Conservation (phyloP, 64 coral and sea anemone species). For the Pachyseris speciosa region DNA sequence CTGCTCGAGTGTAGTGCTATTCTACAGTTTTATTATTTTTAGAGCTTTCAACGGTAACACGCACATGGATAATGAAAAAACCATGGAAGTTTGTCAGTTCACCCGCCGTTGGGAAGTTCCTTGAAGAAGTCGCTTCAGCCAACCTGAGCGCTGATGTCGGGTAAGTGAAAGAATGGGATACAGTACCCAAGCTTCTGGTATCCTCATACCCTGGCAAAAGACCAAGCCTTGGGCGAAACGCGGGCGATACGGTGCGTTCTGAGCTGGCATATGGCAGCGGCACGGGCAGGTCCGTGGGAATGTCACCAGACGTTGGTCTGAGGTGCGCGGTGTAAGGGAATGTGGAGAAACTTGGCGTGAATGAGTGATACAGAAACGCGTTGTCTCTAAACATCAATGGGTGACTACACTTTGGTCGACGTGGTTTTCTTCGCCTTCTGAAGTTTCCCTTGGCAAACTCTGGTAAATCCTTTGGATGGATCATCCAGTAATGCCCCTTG, state of each 20-base stretch:
- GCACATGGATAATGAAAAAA: conserved; percentile 36
- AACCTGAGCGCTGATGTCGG: conserved; percentile 12
- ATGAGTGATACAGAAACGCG: conserved; percentile 17
- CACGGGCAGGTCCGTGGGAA: conserved; percentile 10
- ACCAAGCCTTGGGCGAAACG: conserved; percentile 29
- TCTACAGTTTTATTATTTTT: not conserved
- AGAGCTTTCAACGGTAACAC: not conserved
- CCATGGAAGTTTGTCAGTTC: conserved; percentile 20
- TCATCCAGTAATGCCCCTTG: conserved; percentile 82
- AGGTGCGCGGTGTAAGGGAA: conserved; percentile 39
- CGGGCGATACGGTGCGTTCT: not conserved
- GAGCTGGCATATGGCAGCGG: not conserved
- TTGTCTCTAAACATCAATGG: conserved; percentile 38
- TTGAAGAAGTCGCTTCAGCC: not conserved
- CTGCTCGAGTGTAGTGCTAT: not conserved
- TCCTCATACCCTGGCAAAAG: conserved; percentile 23
- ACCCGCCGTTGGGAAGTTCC: not conserved
- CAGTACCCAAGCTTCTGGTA: not conserved
- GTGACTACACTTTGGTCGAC: conserved; percentile 56
- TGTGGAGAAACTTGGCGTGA: conserved; percentile 17
- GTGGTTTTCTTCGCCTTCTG: conserved; percentile 49
- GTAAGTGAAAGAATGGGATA: conserved; percentile 19
- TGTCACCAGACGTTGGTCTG: conserved; percentile 2
- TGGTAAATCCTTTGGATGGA: conserved; percentile 76
- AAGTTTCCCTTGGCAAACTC: conserved; percentile 77